Conservation (phyloP, 1,140 invertebrate genomes). For the Aphaenogaster floridana region DNA sequence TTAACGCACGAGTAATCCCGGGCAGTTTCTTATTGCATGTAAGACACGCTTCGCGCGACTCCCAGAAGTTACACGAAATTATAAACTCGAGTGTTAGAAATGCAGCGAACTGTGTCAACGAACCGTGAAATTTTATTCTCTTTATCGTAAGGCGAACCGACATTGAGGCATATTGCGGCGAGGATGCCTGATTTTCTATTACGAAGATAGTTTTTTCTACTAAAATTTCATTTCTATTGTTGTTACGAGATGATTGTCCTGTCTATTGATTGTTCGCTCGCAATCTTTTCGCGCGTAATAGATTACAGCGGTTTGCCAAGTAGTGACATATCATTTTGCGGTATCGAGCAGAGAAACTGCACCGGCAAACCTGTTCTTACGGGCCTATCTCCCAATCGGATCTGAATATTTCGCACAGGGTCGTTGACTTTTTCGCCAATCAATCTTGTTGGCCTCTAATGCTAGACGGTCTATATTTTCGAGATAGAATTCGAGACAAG, state of each 20-base stretch:
- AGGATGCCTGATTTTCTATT: slow-evolving; percentile 7
- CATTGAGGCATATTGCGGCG: not conserved
- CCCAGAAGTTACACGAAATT: not conserved
- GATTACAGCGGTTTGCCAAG: not conserved
- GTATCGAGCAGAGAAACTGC: slow-evolving; percentile 20
- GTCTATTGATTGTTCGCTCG: slow-evolving; percentile 7
- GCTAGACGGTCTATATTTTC: not conserved
- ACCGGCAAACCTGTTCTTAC: not conserved
- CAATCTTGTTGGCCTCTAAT: not conserved
- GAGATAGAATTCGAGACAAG: not conserved
- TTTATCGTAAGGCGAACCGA: not conserved
- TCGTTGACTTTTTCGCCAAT: slow-evolving; percentile 26
- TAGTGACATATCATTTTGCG: slow-evolving; percentile 32
- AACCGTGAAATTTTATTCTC: slow-evolving; percentile 11
- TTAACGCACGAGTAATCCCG: not conserved
- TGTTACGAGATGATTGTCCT: not conserved
- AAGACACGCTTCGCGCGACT: slow-evolving; percentile 14
- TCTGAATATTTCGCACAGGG: slow-evolving; percentile 34
- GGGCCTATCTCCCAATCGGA: slow-evolving; percentile 7
- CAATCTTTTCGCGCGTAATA: slow-evolving; percentile 30
- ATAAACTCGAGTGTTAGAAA: not conserved
- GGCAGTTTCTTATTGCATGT: not conserved
- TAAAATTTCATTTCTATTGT: slow-evolving; percentile 27
- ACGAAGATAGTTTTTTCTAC: not conserved
- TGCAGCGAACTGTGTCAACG: not conserved